Base-by-base conservation (phyloP, 2,888 invertebrate genomes). In the Spodoptera picta region DNA sequence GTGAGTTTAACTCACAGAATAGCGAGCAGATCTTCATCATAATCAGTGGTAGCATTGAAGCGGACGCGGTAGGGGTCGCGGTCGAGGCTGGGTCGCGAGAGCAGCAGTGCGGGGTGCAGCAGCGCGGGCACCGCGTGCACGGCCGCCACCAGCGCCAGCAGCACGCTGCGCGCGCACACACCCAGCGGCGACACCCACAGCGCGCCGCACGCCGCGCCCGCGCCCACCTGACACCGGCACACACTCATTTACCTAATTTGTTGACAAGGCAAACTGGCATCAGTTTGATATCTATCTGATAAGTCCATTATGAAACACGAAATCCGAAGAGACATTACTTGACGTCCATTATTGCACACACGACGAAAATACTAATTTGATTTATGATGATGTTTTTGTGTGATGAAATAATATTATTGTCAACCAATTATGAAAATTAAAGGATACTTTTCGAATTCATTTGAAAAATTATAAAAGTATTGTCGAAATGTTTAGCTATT, bases 121-220 rank as follows among this genome's bases (percentile, higher is more conserved):
- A 80, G 59, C n/a, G 88, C 86, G 1, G 93, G 91, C 50, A 88
- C 41, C 43, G 87, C 83, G 80, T 92, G 90, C 61, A 84, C 85
- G 0, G 76, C 76, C 27, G 89, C 89, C 58, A 92, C 73, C 62
- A 81, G 53, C n/a, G 73, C 61, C 72, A 92, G 81, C 67, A 92
- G 69, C 53, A 66, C 69, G 36, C 84, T 82, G 53, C 94, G 91
- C 62, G 83, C 80, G 42, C 84, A 78, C 9, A 88, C 88, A 19
- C 91, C 82, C 68, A 92, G 77, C 24, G 93, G 93, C 1, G 90
- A 86, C 75, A 92, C 89, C 90, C 92, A 92, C 67, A 95, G 75
- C 45, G 89, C 90, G 42, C 90, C 91, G 73, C 92, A 92, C 6
- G 90, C 85, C 3, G 87, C 89, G 2, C 89, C 92, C 10, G 88